Base-by-base conservation (phyloP, 1,140 invertebrate genomes). In the Bombyx mandarina region DNA sequence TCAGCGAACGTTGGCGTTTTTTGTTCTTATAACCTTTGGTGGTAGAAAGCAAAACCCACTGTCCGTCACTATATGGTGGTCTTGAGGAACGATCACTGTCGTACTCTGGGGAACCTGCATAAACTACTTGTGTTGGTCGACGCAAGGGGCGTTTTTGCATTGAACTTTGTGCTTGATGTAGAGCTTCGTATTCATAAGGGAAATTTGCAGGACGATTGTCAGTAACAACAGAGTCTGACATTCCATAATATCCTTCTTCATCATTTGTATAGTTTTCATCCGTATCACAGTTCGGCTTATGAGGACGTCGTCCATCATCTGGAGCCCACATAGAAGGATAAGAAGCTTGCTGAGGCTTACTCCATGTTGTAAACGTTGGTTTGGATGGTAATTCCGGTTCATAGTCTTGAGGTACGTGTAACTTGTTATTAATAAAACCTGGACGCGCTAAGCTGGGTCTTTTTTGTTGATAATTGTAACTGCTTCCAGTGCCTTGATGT, bases 31-130 rank as follows among this genome's bases (percentile, higher is more conserved):
- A 94, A 8, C 93, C 93, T 78, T 93, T 93, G 8, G 93, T 94
- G 1, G 93, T 93, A 0, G 93, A 94, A 6, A 95, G 72, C 0
- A 95, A 80, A 2, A 95, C 90, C 93, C 93, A 95, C 57, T 93
- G 90, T 0, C 93, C 93, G 58, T 94, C 91, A 1, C 92, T 91
- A 61, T 89, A 89, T 0, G 88, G 85, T 2, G 92, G 92, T 70
- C 93, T 89, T 4, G 86, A 85, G 10, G 82, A 54, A 26, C 78
- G 71, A 56, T 86, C 79, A 44, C 58, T 67, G 18, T 86, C 80
- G 12, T 73, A 70, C 35, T 84, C 77, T n/a, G 75, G 62, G 43
- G 65, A 54, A 12, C 82, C 83, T 22, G 81, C 70, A 54, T 88
- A 88, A 52, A 82, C 70, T 9, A 87, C 79, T 72, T 84, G 80